phyloP scores from a whole-genome alignment of 1,140 invertebrate genomes.

The Drosophila littoralis region DNA sequence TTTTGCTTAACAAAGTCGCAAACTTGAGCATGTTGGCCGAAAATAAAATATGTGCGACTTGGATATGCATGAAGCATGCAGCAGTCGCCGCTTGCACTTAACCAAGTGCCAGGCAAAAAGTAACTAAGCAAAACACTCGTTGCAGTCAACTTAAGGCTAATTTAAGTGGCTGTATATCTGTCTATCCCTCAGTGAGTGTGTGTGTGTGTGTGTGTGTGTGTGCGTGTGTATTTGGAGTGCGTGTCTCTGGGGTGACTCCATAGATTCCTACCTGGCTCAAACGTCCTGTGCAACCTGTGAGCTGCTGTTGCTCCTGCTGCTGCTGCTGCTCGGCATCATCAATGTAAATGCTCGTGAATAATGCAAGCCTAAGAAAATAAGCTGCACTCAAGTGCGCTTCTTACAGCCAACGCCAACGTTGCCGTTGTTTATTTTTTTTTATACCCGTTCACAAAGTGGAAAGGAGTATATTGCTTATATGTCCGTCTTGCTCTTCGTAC shows the following conservation, averaged over 20 bases:
- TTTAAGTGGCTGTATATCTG: slow-evolving; percentile 69
- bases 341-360: slow-evolving; percentile 80
- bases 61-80: slow-evolving; percentile 70
- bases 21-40: slow-evolving; percentile 66
- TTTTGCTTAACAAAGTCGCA: slow-evolving; percentile 65
- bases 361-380: slow-evolving; percentile 81
- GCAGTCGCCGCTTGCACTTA: slow-evolving; percentile 53
- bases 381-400: slow-evolving; percentile 73
- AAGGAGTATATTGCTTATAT: too few species aligned
- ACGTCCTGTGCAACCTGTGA: slow-evolving; percentile 20
- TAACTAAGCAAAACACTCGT: slow-evolving; percentile 78
- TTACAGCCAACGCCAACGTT: slow-evolving; percentile 29
- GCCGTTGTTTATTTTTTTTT: not conserved
- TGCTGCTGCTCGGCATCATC: slow-evolving; percentile 64
- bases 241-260: slow-evolving; percentile 41
- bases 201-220: slow-evolving; percentile 11
- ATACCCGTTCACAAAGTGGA: not conserved
- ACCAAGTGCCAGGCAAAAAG: slow-evolving; percentile 60
- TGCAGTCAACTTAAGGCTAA: slow-evolving; percentile 76
- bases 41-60: slow-evolving; percentile 68
- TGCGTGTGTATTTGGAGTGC: slow-evolving; percentile 38
- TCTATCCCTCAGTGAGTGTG: not conserved
- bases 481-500: too few species aligned
- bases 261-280: slow-evolving; percentile 46
- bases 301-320: slow-evolving; percentile 37